Evolutionary conservation across 2,888 invertebrate species (phyloP).

Genomic region (Helicoverpa assulta): DNA sequence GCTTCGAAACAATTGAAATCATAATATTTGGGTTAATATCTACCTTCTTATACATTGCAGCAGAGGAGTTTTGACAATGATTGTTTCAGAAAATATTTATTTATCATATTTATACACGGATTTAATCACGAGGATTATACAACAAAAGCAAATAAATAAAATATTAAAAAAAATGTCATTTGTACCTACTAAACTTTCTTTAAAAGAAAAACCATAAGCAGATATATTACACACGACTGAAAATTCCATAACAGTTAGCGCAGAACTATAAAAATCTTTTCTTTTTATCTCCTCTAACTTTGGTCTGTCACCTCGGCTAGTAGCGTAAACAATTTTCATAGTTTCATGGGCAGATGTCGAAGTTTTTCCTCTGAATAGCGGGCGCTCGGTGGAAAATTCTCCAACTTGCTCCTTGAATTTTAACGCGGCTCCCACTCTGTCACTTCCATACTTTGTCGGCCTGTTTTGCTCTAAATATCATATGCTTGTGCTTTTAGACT

Average conservation of each 20-base stretch:
- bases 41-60: too few species aligned
- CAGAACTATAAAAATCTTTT: slow-evolving; percentile 17
- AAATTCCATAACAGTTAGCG: background rate
- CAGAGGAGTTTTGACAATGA: too few species aligned
- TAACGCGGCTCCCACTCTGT: slow-evolving; percentile 55
- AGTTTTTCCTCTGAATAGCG: slow-evolving; percentile 59
- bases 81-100: too few species aligned
- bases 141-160: background rate
- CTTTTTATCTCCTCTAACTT: slow-evolving; percentile 40
- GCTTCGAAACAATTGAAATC: too few species aligned
- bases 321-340: slow-evolving; percentile 68
- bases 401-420: slow-evolving; percentile 66
- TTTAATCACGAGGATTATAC: too few species aligned
- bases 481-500: slow-evolving; percentile 20
- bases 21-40: too few species aligned
- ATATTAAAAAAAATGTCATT: background rate
- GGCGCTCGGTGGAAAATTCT: slow-evolving; percentile 50
- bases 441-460: slow-evolving; percentile 33
- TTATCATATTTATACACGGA: too few species aligned
- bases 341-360: slow-evolving; percentile 67
- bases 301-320: slow-evolving; percentile 42
- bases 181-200: background rate
- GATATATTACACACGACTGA: background rate
- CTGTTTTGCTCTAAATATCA: slow-evolving; percentile 45
- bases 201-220: background rate